Evolutionary conservation across 2,888 invertebrate genomes (phyloP).

Genomic region (Euclidia mi): DNA sequence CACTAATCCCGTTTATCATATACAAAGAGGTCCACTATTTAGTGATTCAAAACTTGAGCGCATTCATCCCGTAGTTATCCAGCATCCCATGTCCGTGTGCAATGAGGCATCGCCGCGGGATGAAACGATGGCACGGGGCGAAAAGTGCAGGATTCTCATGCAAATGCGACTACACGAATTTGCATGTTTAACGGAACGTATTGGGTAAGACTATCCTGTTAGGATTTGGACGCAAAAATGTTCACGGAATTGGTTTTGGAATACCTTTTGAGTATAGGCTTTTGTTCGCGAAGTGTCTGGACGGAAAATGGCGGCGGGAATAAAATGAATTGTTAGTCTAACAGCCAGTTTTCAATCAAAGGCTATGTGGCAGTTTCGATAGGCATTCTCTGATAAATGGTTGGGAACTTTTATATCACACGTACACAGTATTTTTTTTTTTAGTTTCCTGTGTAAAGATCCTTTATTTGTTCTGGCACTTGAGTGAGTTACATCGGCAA

Average conservation of each 20-base stretch:
- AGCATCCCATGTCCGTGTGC: constrained; percentile 20
- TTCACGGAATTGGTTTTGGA: constrained; percentile 7
- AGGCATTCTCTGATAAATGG: too few species aligned
- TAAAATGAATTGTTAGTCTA: too few species aligned
- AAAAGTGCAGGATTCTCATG: constrained; percentile 69
- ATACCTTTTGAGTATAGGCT: constrained; percentile 5
- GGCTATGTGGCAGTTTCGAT: too few species aligned
- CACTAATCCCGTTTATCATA: neutral
- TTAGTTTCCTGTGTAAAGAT: too few species aligned
- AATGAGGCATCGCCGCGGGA: constrained; percentile 41
- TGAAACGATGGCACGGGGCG: constrained; percentile 41
- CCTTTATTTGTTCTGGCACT: too few species aligned
- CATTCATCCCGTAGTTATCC: constrained; percentile 18
- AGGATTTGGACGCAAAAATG: constrained; percentile 21
- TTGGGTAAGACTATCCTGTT: constrained; percentile 37
- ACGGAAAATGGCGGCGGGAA: too few species aligned
- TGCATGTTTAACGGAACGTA: constrained; percentile 63
- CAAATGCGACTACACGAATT: constrained; percentile 61
- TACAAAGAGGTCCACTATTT: constrained; percentile 9
- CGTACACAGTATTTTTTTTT: too few species aligned
- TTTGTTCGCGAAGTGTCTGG: neutral
- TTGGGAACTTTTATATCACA: too few species aligned
- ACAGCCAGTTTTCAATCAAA: too few species aligned
- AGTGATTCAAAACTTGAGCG: constrained; percentile 19
- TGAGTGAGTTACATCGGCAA: too few species aligned